A percentile compares a stretch with the other conserved stretches of the same genome.
Conservation (phyloP, 2,888 invertebrate genomes). For the Lordiphosa fenestrarum region DNA sequence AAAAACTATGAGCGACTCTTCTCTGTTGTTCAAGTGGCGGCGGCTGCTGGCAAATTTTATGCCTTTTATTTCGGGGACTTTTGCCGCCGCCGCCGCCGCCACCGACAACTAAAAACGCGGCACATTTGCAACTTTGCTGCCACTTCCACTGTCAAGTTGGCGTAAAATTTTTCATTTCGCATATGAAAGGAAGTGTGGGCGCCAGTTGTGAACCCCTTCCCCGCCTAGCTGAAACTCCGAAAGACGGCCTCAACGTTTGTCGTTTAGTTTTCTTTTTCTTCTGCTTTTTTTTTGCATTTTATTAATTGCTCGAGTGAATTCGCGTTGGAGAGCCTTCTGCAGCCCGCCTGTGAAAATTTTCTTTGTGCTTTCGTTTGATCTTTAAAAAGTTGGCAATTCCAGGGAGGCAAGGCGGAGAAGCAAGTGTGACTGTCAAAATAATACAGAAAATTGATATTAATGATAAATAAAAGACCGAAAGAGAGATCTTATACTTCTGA, state of each 20-base stretch:
- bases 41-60: conserved; percentile 43
- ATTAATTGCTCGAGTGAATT: conserved; percentile 70
- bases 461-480: too few species aligned
- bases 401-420: background rate
- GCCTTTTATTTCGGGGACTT: conserved; percentile 59
- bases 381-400: conserved; percentile 20
- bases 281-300: conserved; percentile 49
- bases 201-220: conserved; percentile 32
- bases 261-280: conserved; percentile 47
- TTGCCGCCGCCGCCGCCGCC: conserved; percentile 20
- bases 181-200: conserved; percentile 73
- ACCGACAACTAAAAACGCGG: conserved; percentile 28
- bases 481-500: too few species aligned
- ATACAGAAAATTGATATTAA: too few species aligned
- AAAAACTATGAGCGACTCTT: conserved; percentile 54
- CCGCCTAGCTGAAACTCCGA: conserved; percentile 15
- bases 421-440: background rate
- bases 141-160: conserved; percentile 72
- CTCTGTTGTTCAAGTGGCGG: conserved; percentile 55
- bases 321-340: conserved; percentile 37
- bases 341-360: conserved; percentile 48
- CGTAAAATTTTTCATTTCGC: conserved; percentile 73
- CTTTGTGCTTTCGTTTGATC: conserved; percentile 63
- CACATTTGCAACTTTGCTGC: conserved; percentile 69
- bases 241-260: conserved; percentile 54